These are phyloP conservation scores for Fissipunctia ypsillon DNA, from an alignment of 2,888 invertebrate species.

Conservation along the genomic window DNA sequence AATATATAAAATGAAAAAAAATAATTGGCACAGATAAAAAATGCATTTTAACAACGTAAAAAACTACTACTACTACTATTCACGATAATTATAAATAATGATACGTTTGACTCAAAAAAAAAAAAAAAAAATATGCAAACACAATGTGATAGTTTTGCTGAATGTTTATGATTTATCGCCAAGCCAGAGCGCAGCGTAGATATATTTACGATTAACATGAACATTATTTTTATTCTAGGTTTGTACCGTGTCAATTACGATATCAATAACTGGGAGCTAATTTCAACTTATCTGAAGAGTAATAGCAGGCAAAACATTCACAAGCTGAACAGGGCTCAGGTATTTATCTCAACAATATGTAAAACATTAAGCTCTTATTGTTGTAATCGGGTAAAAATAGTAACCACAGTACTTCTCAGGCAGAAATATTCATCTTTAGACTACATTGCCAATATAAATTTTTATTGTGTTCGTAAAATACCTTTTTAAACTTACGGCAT, in stretches of 20 bases:
- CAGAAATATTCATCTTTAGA: not conserved
- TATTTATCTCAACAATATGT: slow-evolving; percentile 69
- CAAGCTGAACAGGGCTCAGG: slow-evolving; percentile 94
- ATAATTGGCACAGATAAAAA: not conserved
- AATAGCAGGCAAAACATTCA: slow-evolving; percentile 87
- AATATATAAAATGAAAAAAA: too few species aligned
- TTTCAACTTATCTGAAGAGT: slow-evolving; percentile 87
- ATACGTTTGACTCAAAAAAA: too few species aligned
- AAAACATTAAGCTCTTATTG: not conserved
- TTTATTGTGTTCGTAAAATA: not conserved
- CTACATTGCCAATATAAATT: not conserved
- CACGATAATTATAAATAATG: not conserved
- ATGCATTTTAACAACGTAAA: not conserved
- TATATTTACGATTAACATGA: not conserved
- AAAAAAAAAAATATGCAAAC: too few species aligned
- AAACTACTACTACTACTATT: too few species aligned
- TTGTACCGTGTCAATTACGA: slow-evolving; percentile 93
- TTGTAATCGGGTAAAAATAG: not conserved
- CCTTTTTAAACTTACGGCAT: not conserved
- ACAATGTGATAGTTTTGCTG: not conserved
- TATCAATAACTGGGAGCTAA: slow-evolving; percentile 88
- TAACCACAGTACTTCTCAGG: not conserved
- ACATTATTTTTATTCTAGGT: slow-evolving; percentile 80
- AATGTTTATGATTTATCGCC: not conserved
- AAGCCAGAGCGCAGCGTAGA: too few species aligned